Percentiles rank a stretch among this genome's conserved stretches.
phyloP scores from a whole-genome alignment of 2,888 invertebrate genomes.

The Tinea pellionella region DNA sequence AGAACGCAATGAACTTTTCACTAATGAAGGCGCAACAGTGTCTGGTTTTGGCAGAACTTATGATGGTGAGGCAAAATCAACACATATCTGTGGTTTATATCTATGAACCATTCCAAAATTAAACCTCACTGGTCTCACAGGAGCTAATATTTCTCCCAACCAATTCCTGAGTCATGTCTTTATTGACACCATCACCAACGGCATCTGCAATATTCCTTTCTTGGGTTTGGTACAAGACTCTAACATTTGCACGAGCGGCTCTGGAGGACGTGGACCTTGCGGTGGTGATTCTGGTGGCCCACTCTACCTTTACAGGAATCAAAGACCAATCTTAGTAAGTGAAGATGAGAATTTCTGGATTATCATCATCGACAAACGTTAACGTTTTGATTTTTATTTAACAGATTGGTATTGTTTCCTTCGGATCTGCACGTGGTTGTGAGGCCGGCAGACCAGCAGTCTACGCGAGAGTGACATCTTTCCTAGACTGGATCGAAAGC shows the following conservation, averaged over 20 bases:
- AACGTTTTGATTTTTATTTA: background rate
- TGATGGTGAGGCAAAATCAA: conserved; percentile 24
- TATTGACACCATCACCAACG: conserved; percentile 28
- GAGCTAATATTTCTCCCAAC: conserved; percentile 19
- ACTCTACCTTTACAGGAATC: conserved; percentile 24
- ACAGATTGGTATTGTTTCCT: conserved; percentile 13
- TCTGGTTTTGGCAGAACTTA: conserved; percentile 33
- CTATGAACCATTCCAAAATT: too few species aligned
- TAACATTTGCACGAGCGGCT: conserved; percentile 37
- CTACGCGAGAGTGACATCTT: conserved; percentile 9
- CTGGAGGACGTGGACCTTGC: conserved; percentile 28
- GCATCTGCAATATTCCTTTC: conserved; percentile 25
- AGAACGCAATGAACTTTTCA: conserved; percentile 23
- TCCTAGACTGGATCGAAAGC: conserved; percentile 3
- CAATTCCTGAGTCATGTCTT: conserved; percentile 28
- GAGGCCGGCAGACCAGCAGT: conserved; percentile 6
- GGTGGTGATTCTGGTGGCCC: conserved; percentile 40
- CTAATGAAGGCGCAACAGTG: conserved; percentile 25
- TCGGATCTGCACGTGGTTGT: conserved; percentile 12
- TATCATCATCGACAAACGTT: background rate
- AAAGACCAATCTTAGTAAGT: conserved; percentile 29
- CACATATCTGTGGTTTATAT: too few species aligned
- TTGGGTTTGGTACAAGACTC: conserved; percentile 24
- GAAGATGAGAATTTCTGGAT: background rate
- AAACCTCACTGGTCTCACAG: too few species aligned